Evolutionary conservation across 1,140 invertebrate species (phyloP).

Genomic region (Rhopalosiphum maidis): DNA sequence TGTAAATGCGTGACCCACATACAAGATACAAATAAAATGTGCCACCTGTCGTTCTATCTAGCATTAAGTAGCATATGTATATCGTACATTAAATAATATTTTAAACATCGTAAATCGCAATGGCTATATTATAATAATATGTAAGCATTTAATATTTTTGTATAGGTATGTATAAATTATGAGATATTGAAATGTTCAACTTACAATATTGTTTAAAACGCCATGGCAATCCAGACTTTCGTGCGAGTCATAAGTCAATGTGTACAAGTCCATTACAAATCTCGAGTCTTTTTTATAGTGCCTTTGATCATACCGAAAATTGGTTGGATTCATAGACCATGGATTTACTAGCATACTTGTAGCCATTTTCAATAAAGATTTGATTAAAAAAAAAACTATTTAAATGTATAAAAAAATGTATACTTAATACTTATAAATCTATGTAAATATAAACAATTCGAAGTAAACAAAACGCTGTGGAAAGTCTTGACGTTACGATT

Average conservation of each 20-base stretch:
- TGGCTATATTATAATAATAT: background rate
- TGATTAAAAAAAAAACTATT: background rate
- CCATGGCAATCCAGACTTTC: slow-evolving; percentile 71
- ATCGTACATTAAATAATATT: background rate
- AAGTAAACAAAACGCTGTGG: background rate
- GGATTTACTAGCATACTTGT: slow-evolving; percentile 60
- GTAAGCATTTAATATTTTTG: background rate
- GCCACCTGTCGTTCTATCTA: background rate
- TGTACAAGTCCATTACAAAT: slow-evolving; percentile 82
- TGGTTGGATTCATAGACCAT: slow-evolving; percentile 50
- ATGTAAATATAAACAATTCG: background rate
- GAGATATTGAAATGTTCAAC: background rate
- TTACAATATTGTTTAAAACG: slow-evolving; percentile 60
- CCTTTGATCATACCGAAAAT: slow-evolving; percentile 62
- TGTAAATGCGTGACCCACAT: background rate
- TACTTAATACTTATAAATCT: background rate
- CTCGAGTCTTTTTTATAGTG: slow-evolving; percentile 86
- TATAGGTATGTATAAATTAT: background rate
- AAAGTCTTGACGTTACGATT: background rate
- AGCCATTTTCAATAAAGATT: slow-evolving; percentile 57
- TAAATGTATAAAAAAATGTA: background rate
- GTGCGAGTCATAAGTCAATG: slow-evolving; percentile 80
- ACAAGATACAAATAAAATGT: slow-evolving; percentile 3
- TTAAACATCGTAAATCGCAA: background rate
- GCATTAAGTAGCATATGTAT: background rate